Evolutionary conservation across 2,888 invertebrate genomes (phyloP).

Genomic region (Rutpela maculata): DNA sequence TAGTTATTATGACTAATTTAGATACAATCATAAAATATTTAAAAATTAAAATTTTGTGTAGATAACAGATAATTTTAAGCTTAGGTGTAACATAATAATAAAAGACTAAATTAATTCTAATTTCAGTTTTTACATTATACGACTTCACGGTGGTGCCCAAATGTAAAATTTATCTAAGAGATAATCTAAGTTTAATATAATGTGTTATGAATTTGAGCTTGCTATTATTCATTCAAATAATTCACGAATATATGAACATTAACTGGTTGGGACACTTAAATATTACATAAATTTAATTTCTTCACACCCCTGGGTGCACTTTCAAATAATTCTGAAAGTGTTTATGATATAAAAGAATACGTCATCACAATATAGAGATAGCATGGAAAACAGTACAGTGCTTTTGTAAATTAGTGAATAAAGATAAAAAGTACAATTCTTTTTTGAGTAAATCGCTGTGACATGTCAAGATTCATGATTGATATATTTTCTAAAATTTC

Average conservation of each 20-base stretch:
- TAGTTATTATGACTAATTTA: conserved; percentile 24
- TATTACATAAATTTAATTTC: not conserved
- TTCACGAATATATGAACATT: not conserved
- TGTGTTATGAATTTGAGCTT: not conserved
- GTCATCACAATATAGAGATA: too few relatives aligned
- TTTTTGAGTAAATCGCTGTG: too few relatives aligned
- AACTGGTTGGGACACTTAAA: not conserved
- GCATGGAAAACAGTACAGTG: too few relatives aligned
- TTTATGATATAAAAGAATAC: too few relatives aligned
- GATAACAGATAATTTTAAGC: conserved; percentile 19
- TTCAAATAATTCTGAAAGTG: too few relatives aligned
- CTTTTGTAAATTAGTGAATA: too few relatives aligned
- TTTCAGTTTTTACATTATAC: conserved; percentile 24
- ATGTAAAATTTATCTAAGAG: conserved; percentile 11
- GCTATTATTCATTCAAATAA: conserved; percentile 1
- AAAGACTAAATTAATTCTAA: conserved; percentile 16
- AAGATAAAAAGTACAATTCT: too few relatives aligned
- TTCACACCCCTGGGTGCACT: too few relatives aligned
- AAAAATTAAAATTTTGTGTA: conserved; percentile 23
- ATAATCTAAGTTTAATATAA: conserved; percentile 11
- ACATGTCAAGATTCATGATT: too few relatives aligned
- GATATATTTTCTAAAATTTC: too few relatives aligned
- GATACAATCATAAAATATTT: conserved; percentile 22
- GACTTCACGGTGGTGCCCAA: conserved; percentile 16
- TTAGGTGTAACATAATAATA: conserved; percentile 10